phyloP scores from a whole-genome alignment of 2,113 vertebrate genomes.

The Cyanocitta stelleri region DNA sequence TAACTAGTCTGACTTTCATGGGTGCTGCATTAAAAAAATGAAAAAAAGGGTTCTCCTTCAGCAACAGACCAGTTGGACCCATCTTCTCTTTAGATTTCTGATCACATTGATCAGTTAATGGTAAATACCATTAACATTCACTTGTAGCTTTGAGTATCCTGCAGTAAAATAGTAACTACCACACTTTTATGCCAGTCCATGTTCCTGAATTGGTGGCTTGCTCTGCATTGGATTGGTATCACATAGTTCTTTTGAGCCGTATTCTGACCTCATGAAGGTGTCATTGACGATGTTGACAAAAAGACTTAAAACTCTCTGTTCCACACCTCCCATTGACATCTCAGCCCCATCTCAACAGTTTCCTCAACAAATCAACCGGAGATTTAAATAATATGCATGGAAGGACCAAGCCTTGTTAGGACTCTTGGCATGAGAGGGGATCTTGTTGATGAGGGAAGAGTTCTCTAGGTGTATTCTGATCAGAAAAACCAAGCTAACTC shows the following conservation, averaged over 20 bases:
- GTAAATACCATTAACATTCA: not conserved
- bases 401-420: not conserved
- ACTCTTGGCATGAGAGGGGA: rapidly evolving
- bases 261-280: not conserved
- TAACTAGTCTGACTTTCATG: not conserved
- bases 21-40: not conserved
- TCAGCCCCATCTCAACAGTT: not conserved
- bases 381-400: not conserved
- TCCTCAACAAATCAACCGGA: not conserved
- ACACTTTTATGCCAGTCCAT: not conserved
- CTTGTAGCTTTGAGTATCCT: not conserved
- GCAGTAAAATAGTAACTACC: not conserved
- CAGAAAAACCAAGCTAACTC: not conserved
- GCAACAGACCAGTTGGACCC: not conserved
- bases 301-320: not conserved
- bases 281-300: not conserved
- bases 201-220: not conserved
- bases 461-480: not conserved
- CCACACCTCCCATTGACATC: not conserved
- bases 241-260: not conserved
- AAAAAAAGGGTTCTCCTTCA: not conserved
- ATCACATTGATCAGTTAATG: not conserved
- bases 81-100: not conserved
- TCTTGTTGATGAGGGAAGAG: not conserved
- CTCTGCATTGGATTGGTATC: not conserved